These are phyloP conservation scores for Heteromurus nitidus DNA, from an alignment of 2,888 invertebrate species.

Conservation along the genomic window DNA sequence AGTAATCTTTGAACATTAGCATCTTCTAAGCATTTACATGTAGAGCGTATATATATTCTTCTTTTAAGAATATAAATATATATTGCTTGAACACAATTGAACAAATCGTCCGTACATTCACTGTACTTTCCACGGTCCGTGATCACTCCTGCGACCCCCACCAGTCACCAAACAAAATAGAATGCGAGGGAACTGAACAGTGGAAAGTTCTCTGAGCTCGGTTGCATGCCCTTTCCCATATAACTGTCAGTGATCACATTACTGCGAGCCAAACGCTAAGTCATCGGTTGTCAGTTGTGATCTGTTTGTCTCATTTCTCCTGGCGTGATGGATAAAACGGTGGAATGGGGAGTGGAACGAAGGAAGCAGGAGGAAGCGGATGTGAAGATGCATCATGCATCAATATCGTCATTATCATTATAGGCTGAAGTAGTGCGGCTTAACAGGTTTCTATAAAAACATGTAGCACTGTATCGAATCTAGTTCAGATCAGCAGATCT, in stretches of 20 bases:
- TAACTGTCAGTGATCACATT: conserved; percentile 36
- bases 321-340: conserved; percentile 20
- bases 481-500: too few relatives aligned
- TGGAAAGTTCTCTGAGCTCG: conserved; percentile 8
- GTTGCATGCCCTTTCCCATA: conserved; percentile 20
- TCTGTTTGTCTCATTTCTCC: conserved; percentile 53
- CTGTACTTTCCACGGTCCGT: conserved; percentile 48
- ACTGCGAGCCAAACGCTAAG: conserved; percentile 37
- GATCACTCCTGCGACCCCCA: conserved; percentile 43
- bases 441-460: too few relatives aligned
- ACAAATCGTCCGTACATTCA: conserved; percentile 47
- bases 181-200: background rate
- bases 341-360: background rate
- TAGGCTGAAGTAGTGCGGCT: too few relatives aligned
- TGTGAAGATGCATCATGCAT: conserved; percentile 38
- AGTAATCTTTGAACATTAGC: too few relatives aligned
- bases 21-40: too few relatives aligned
- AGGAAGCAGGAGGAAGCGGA: conserved; percentile 39
- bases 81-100: conserved; percentile 21
- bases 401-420: background rate
- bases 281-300: conserved; percentile 60
- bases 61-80: too few relatives aligned
- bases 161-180: background rate
- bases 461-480: too few relatives aligned
- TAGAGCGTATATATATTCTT: too few relatives aligned